Evolutionary conservation across 2,888 invertebrate genomes (phyloP), one percentile per base, ranked within the genome.

Genomic region (Acanthococcus lagerstroemiae): DNA sequence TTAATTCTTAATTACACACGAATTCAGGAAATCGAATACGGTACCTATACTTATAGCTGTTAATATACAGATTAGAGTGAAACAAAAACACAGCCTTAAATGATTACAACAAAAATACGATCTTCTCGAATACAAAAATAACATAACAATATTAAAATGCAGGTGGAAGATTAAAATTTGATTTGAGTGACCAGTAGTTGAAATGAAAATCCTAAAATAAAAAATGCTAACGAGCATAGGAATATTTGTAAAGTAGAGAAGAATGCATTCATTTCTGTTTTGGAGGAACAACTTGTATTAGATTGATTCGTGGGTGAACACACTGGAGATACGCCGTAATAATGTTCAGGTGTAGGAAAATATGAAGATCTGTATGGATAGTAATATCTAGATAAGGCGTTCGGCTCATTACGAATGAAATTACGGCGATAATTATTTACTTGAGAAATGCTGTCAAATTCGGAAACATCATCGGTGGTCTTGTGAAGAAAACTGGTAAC

Each of bases 361-460:
- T 22, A 22, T 9, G 4, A 19, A 45, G 15, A 17, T 45, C 46
- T 45, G n/a, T n/a, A n/a, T 4, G 46, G 15, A 15, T 7, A 45
- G 15, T 17, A 45, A 15, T 45, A 45, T 15, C 21, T 6, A 5
- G 56, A 45, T 22, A 50, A 12, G 5, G 24, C 15, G 24, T 52
- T 52, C 4, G 19, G 22, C 4, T 45, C 46, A 22, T 17, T 2
- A 17, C 30, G 48, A 19, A 48, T 4, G 46, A n/a, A 27, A 30
- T 50, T 50, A 15, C 27, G 22, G 5, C n/a, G 15, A n/a, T 25
- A 4, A 21, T 21, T 27, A 15, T 27, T 6, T 2, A 60, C 21
- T 60, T 60, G 60, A 19, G 60, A 60, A 25, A 60, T 25, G 25
- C 60, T 60, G 21, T 60, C 60, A 19, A 60, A 60, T 48, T 60